Conservation (phyloP, 1,140 invertebrate genomes). For the Schlechtendalia chinensis region DNA sequence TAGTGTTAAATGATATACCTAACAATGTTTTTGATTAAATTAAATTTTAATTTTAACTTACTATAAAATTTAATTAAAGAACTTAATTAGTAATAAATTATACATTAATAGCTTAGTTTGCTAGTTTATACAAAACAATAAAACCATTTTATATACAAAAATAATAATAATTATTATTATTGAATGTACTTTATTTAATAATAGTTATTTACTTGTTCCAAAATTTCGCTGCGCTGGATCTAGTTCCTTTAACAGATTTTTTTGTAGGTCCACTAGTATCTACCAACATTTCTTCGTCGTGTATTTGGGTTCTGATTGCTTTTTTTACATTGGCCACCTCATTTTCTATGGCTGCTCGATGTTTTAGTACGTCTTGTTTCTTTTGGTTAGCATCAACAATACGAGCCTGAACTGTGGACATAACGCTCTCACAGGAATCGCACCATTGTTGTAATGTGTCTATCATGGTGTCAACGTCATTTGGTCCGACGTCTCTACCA, state of each 20-base stretch:
- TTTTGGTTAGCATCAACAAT: constrained; percentile 81
- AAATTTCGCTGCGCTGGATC: constrained; percentile 10
- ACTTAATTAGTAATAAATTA: neutral
- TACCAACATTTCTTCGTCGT: constrained; percentile 50
- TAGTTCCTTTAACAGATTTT: constrained; percentile 7
- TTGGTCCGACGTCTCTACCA: constrained; percentile 83
- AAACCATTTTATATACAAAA: constrained; percentile 14
- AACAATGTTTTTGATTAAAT: neutral
- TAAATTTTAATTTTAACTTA: neutral
- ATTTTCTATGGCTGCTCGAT: constrained; percentile 80
- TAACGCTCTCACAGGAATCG: constrained; percentile 83
- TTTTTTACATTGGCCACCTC: constrained; percentile 83
- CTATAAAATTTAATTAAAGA: neutral
- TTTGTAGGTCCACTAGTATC: constrained; percentile 28
- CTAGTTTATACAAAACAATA: constrained; percentile 17
- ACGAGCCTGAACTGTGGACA: constrained; percentile 85
- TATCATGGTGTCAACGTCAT: constrained; percentile 74
- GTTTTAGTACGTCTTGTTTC: constrained; percentile 76
- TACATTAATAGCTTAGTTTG: neutral
- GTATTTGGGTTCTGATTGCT: constrained; percentile 73
- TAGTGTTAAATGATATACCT: neutral
- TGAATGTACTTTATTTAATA: neutral
- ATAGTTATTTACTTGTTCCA: constrained; percentile 39
- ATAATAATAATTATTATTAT: neutral
- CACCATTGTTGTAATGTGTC: constrained; percentile 86